Base-by-base conservation (phyloP, 2,113 vertebrate genomes). In the Loxodonta africana region DNA sequence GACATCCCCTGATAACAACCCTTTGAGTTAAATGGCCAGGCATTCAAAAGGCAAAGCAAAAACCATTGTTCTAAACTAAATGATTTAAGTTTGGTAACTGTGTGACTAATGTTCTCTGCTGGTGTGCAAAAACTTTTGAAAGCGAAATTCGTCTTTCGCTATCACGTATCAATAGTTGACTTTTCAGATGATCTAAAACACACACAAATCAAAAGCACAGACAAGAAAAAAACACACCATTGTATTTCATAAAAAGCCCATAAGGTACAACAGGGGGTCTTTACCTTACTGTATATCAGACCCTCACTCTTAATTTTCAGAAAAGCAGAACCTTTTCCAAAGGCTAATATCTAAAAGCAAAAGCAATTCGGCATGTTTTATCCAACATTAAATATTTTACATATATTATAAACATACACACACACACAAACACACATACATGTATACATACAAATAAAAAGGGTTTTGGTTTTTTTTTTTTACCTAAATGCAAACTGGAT, bases 401-500 rank as follows among this genome's bases (percentile, higher is more conserved):
- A 98, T 97, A 98, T 95, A 98, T 81, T 96, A 99, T 98, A 98
- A 99, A 99, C 98, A 99, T 98, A 98, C 97, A 99, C 95, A 73
- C 48, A 69, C 76, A 90, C 95, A 98, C 95, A 98, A 90, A 99
- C 98, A 99, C 98, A 98, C 97, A 97, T 95, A 98, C 96, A 98
- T 97, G 97, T 97, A 98, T 94, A 98, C 97, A 99, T 98, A 99
- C 98, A 99, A 99, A 99, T 98, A 99, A 98, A 98, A 98, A 98
- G 98, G 98, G 98, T 98, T 98, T 97, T 97, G 92, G 95, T 88
- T 97, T 98, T 98, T 98, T 98, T 94, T 97, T 98, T 98, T 98
- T 98, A 99, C 99, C 99, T 98, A 99, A 99, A 99, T 99, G 99
- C 98, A 99, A 99, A 99, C 99, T 99, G 98, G 99, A 99, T 98